Evolutionary conservation across 2,888 invertebrate species (phyloP).

Genomic region (Drosophila rubida): DNA sequence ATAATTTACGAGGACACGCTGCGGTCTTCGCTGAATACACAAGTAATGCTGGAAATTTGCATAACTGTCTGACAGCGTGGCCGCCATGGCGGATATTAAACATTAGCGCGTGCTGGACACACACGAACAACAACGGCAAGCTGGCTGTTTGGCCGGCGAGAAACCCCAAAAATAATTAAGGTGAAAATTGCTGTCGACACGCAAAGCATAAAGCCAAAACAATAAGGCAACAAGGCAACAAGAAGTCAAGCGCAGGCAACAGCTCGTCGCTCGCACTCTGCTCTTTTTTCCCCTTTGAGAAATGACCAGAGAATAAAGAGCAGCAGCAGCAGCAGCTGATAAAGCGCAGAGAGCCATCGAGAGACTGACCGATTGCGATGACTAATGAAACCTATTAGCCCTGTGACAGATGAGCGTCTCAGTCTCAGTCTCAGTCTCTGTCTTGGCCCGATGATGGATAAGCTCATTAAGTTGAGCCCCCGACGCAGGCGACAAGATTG

Average conservation of each 20-base stretch:
- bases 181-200: slow-evolving; percentile 80
- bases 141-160: slow-evolving; percentile 7
- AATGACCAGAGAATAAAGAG: slow-evolving; percentile 52
- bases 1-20: slow-evolving; percentile 78
- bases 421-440: background rate
- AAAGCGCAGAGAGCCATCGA: slow-evolving; percentile 24
- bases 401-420: slow-evolving; percentile 72
- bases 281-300: slow-evolving; percentile 57
- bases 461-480: slow-evolving; percentile 70
- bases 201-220: slow-evolving; percentile 51
- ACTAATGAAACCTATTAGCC: slow-evolving; percentile 80
- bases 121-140: background rate
- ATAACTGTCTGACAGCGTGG: slow-evolving; percentile 72
- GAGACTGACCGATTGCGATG: slow-evolving; percentile 58
- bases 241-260: background rate
- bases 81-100: slow-evolving; percentile 73
- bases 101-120: slow-evolving; percentile 76
- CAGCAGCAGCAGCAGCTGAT: slow-evolving; percentile 52
- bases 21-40: slow-evolving; percentile 52
- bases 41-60: slow-evolving; percentile 79
- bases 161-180: slow-evolving; percentile 74
- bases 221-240: slow-evolving; percentile 27
- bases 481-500: slow-evolving; percentile 48
- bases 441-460: slow-evolving; percentile 70
- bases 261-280: too few relatives aligned